Conservation (phyloP, 2,888 invertebrate species). For the Portevinia maculata region DNA sequence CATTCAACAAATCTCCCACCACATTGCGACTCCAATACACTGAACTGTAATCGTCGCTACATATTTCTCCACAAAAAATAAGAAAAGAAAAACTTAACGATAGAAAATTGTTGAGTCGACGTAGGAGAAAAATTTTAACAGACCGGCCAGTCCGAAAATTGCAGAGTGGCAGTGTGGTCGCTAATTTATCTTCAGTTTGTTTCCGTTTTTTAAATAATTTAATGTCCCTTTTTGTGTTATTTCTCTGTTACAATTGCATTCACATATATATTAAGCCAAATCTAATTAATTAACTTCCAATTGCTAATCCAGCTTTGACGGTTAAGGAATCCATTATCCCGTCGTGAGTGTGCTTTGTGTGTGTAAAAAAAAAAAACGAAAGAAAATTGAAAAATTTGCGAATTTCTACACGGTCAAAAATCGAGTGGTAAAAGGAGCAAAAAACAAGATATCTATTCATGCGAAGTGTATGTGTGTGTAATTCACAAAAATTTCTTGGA, state of each 20-base stretch:
- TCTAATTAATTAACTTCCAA: constrained; percentile 1
- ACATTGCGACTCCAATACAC: constrained; percentile 30
- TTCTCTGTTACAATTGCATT: constrained; percentile 24
- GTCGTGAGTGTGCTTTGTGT: constrained; percentile 59
- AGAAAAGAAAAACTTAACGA: constrained; percentile 54
- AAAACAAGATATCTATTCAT: constrained; percentile 62
- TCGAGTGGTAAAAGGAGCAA: constrained; percentile 53
- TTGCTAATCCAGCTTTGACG: constrained; percentile 20
- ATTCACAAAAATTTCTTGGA: constrained; percentile 62
- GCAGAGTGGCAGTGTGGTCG: constrained; percentile 78
- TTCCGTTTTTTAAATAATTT: constrained; percentile 37
- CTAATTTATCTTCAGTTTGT: constrained; percentile 72
- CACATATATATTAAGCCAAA: constrained; percentile 10
- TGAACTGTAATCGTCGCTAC: constrained; percentile 54
- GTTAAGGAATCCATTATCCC: constrained; percentile 53
- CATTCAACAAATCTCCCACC: constrained; percentile 14
- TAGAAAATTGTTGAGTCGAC: constrained; percentile 71
- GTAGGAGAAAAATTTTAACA: constrained; percentile 69
- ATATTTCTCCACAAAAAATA: constrained; percentile 37
- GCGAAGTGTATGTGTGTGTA: constrained; percentile 58
- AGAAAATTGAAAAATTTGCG: constrained; percentile 43
- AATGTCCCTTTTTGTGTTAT: constrained; percentile 57
- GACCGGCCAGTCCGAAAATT: constrained; percentile 78
- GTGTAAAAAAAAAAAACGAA: constrained; percentile 16
- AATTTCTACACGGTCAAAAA: constrained; percentile 32